Percentiles rank a stretch among this genome's conserved stretches.
phyloP scores from a whole-genome alignment of 2,113 vertebrate species.

The Myocastor coypus region DNA sequence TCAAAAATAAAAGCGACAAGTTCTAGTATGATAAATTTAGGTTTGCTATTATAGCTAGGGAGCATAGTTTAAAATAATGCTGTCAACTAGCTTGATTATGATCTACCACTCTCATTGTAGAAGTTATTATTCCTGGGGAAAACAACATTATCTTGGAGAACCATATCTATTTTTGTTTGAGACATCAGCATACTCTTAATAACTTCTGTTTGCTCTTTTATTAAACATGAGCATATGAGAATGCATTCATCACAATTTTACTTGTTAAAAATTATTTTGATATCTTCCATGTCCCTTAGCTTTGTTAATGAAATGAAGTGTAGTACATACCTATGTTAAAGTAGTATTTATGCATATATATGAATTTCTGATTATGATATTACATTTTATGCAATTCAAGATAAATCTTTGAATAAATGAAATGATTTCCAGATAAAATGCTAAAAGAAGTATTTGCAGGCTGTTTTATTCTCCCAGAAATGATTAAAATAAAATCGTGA shows the following conservation, averaged over 20 bases:
- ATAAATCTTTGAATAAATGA: background rate
- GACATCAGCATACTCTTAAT: background rate
- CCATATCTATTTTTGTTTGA: too few species aligned
- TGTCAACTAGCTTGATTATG: background rate
- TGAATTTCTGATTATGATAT: background rate
- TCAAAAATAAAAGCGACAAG: background rate
- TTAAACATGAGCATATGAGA: background rate
- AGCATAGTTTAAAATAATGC: background rate
- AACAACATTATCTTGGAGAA: too few species aligned
- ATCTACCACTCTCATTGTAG: background rate
- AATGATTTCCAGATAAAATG: background rate
- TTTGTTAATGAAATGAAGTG: background rate
- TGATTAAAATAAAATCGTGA: background rate
- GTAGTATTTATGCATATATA: background rate
- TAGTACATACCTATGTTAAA: background rate
- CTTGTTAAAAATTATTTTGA: background rate
- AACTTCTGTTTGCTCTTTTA: background rate
- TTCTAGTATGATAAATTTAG: background rate
- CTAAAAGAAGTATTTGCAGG: too few species aligned
- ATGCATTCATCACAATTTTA: background rate
- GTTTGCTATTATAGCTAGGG: background rate
- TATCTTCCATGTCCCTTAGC: background rate
- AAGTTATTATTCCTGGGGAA: background rate
- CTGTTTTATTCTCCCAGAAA: background rate
- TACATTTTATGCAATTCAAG: background rate